These are phyloP conservation scores for Malurus alboscapulatus DNA, from an alignment of 2,113 vertebrate genomes.

Conservation along the genomic window DNA sequence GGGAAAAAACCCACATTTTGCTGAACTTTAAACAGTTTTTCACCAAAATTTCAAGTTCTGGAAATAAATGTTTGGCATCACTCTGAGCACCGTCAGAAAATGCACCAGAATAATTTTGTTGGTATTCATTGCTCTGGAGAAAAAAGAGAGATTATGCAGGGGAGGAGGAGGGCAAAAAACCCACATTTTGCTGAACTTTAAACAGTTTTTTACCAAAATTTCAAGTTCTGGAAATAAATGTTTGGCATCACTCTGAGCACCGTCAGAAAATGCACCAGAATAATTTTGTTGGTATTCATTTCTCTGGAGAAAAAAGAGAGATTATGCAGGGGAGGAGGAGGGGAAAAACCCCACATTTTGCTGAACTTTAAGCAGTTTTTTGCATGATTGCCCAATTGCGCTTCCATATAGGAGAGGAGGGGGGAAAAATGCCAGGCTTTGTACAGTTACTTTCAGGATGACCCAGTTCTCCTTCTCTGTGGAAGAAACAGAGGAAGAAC, in stretches of 20 bases:
- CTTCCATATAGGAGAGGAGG: background rate
- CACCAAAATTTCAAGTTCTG: too few relatives aligned
- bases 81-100: too few relatives aligned
- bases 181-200: background rate
- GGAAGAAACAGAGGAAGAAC: background rate
- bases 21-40: too few relatives aligned
- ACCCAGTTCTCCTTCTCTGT: background rate
- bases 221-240: background rate
- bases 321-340: background rate
- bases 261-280: background rate
- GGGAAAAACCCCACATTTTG: background rate
- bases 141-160: too few relatives aligned
- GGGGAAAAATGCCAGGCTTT: background rate
- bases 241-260: background rate
- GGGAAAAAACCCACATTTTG: too few relatives aligned
- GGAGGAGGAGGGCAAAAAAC: background rate
- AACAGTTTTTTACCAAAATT: too few relatives aligned
- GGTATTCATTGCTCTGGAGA: background rate
- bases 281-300: background rate
- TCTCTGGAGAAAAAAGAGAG: background rate
- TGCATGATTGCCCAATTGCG: conserved; percentile 7
- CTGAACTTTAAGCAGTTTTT: background rate
- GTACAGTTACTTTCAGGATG: background rate
- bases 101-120: too few relatives aligned
- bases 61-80: too few relatives aligned